A percentile compares a stretch with the other conserved stretches of the same genome.
phyloP scores from a whole-genome alignment of 1,140 invertebrate genomes.

The Watersipora subatra region DNA sequence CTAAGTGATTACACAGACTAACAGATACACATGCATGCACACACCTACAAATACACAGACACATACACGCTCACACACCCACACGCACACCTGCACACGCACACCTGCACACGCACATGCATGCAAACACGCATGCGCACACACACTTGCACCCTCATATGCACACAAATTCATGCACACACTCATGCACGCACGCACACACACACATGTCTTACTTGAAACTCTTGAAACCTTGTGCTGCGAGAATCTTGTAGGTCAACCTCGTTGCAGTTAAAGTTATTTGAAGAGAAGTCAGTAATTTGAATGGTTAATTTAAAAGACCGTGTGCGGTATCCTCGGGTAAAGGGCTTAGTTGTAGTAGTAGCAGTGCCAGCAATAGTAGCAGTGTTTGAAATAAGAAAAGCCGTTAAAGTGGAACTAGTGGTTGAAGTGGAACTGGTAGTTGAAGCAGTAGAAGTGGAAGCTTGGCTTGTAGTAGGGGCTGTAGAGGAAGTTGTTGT shows the following conservation, averaged over 20 bases:
- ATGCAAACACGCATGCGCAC: too few species aligned
- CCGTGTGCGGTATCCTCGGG: neutral
- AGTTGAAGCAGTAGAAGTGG: slow-evolving; percentile 5
- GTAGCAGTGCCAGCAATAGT: slow-evolving; percentile 10
- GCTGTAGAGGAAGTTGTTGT: slow-evolving; percentile 8
- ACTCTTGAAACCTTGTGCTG: neutral
- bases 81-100: too few species aligned
- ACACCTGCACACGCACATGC: too few species aligned
- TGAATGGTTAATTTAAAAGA: neutral
- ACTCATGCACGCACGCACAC: too few species aligned
- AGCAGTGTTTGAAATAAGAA: slow-evolving; percentile 2
- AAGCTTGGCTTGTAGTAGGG: slow-evolving; percentile 6
- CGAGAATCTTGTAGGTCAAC: neutral
- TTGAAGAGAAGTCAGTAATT: neutral
- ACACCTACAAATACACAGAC: too few species aligned
- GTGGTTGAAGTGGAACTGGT: slow-evolving; percentile 6
- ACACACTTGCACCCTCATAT: too few species aligned
- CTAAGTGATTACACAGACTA: too few species aligned
- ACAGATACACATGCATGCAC: too few species aligned
- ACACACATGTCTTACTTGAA: too few species aligned
- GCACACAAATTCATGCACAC: too few species aligned
- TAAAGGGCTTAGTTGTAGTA: slow-evolving; percentile 2
- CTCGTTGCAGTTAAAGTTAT: neutral
- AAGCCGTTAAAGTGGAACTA: slow-evolving; percentile 1
- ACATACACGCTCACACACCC: too few species aligned